Conservation (phyloP, 2,113 vertebrate genomes). For the Clarias gariepinus region DNA sequence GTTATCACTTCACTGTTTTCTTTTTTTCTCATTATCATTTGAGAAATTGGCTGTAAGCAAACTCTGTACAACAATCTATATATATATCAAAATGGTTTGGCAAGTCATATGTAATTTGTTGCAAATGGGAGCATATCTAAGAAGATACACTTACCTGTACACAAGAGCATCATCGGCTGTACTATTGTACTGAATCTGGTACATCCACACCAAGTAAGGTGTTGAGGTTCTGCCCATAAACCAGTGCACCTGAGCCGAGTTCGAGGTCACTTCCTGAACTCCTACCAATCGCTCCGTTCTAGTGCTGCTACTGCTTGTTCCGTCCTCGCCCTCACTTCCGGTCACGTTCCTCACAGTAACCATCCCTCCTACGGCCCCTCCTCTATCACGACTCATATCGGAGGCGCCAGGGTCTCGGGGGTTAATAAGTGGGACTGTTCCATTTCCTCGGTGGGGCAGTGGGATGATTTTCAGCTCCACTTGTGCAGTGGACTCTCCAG, state of each 20-base stretch:
- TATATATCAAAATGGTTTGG: not conserved
- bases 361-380: constrained; percentile 53
- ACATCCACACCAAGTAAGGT: constrained; percentile 77
- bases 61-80: not conserved
- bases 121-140: not conserved
- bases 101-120: not conserved
- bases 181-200: constrained; percentile 81
- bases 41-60: constrained; percentile 7
- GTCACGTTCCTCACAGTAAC: constrained; percentile 62
- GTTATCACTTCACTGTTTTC: constrained; percentile 10
- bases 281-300: constrained; percentile 68
- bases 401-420: constrained; percentile 70
- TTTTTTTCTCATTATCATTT: constrained; percentile 23
- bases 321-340: constrained; percentile 45
- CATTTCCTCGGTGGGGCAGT: constrained; percentile 81
- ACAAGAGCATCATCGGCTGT: constrained; percentile 72
- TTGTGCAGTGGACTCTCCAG: constrained; percentile 83
- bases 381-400: constrained; percentile 71
- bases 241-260: constrained; percentile 86
- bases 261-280: constrained; percentile 81
- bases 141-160: constrained; percentile 70
- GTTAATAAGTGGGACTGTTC: constrained; percentile 63
- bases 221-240: constrained; percentile 70
- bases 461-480: constrained; percentile 88
- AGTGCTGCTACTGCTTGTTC: constrained; percentile 45